phyloP scores from a whole-genome alignment of 2,888 invertebrate species.

The Orchesellides sinensis region DNA sequence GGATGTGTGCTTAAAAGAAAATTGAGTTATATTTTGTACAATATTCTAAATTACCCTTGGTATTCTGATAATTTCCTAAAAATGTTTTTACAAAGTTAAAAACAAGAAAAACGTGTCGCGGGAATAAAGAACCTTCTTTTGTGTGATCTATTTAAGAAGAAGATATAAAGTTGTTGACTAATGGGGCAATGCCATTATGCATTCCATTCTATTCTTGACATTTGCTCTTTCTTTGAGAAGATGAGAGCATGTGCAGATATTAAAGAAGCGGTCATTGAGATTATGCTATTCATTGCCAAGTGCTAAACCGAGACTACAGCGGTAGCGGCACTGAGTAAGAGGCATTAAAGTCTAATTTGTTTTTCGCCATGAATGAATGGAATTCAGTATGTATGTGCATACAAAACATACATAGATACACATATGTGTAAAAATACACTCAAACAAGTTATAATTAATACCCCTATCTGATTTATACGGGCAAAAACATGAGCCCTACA shows the following conservation, averaged over 20 bases:
- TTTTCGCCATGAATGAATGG: too few species aligned
- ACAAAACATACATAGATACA: too few species aligned
- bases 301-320: neutral
- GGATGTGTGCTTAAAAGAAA: neutral
- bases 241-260: neutral
- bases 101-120: neutral
- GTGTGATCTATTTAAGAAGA: neutral
- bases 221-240: neutral
- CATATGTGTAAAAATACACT: neutral
- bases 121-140: neutral
- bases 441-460: neutral
- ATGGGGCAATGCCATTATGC: neutral
- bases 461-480: neutral
- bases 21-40: neutral
- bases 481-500: neutral
- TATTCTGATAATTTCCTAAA: too few species aligned
- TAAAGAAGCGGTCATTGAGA: slow-evolving; percentile 37
- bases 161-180: neutral
- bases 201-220: neutral
- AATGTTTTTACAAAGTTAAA: too few species aligned
- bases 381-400: too few species aligned
- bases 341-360: too few species aligned
- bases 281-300: neutral
- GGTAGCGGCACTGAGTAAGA: neutral
- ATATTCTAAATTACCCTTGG: neutral